phyloP scores from a whole-genome alignment of 2,888 invertebrate species.

The Aphelenchoides bicaudatus region DNA sequence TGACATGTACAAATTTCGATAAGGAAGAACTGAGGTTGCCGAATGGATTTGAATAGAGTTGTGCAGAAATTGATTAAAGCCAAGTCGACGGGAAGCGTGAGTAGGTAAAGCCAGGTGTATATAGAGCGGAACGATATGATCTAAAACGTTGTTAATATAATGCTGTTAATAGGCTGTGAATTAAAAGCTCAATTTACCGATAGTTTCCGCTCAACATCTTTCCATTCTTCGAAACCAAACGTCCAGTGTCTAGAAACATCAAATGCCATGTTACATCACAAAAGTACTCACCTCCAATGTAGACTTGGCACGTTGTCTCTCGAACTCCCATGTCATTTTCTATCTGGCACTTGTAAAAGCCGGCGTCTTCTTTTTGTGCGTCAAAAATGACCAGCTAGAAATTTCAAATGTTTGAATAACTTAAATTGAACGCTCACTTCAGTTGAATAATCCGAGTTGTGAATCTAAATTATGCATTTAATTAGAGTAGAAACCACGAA shows the following conservation, averaged over 20 bases:
- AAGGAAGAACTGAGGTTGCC: no score
- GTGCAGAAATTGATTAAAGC: slow-evolving; percentile 15
- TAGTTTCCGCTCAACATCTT: slow-evolving; percentile 24
- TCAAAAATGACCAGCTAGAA: slow-evolving; percentile 38
- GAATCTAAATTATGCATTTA: no score
- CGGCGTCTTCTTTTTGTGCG: slow-evolving; percentile 36
- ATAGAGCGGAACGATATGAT: slow-evolving; percentile 29
- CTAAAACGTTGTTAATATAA: slow-evolving; percentile 17
- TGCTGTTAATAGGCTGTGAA: neutral
- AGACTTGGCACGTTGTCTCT: slow-evolving; percentile 39
- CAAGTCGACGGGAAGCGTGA: slow-evolving; percentile 22
- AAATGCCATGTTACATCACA: no score
- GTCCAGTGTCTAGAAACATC: slow-evolving; percentile 33
- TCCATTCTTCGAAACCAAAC: slow-evolving; percentile 20
- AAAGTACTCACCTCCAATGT: no score
- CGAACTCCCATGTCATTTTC: slow-evolving; percentile 39
- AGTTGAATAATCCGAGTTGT: slow-evolving; percentile 29
- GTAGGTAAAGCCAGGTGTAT: slow-evolving; percentile 27
- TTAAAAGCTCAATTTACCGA: slow-evolving; percentile 11
- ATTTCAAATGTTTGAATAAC: neutral
- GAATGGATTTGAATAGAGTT: no score
- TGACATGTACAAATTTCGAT: no score
- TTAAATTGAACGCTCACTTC: slow-evolving; percentile 26
- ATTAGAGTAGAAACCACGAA: no score
- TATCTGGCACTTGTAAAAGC: slow-evolving; percentile 41